These are phyloP conservation scores for Meghimatium bilineatum DNA, from an alignment of 2,888 invertebrate genomes.

Conservation along the genomic window DNA sequence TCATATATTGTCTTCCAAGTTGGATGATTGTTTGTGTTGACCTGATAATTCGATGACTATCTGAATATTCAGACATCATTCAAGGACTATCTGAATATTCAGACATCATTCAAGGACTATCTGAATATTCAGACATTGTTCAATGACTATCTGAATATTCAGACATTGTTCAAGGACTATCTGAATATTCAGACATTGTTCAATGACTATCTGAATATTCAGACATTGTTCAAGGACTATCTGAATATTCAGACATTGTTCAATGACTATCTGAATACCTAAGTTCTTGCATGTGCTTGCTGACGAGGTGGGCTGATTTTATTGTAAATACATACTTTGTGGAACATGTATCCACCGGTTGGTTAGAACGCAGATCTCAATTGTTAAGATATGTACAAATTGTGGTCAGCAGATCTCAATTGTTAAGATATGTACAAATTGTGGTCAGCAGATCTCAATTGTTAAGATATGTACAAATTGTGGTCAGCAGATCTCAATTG, in stretches of 20 bases:
- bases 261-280: not conserved
- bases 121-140: too few species aligned
- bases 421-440: too few species aligned
- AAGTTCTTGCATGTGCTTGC: not conserved
- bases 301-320: not conserved
- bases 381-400: too few species aligned
- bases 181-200: not conserved
- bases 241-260: not conserved
- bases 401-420: too few species aligned
- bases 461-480: too few species aligned
- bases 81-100: not conserved
- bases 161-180: not conserved
- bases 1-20: constrained; percentile 23
- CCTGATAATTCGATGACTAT: too few species aligned
- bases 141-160: not conserved
- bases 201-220: not conserved
- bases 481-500: too few species aligned
- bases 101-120: not conserved
- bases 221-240: not conserved
- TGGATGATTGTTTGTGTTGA: constrained; percentile 2
- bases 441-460: too few species aligned
- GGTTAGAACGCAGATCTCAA: too few species aligned
- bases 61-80: not conserved
- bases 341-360: too few species aligned
- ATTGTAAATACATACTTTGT: not conserved